These are phyloP conservation scores for Metallyticus violacea DNA, from an alignment of 2,888 invertebrate genomes.

Conservation along the genomic window DNA sequence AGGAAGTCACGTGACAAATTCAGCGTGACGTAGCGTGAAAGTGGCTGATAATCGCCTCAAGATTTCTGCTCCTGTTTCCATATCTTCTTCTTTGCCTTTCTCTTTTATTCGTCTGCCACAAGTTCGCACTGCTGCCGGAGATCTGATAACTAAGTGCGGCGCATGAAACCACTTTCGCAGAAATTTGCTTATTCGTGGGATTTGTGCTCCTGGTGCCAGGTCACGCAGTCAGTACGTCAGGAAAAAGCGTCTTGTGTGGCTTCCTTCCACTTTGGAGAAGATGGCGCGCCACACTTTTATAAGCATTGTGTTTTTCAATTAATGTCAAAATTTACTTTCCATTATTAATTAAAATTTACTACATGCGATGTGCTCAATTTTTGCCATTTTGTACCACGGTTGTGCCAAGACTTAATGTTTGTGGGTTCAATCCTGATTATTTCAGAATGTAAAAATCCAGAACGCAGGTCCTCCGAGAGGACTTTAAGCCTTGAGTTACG, in stretches of 20 bases:
- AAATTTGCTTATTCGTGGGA: background rate
- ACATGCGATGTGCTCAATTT: no score
- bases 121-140: background rate
- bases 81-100: background rate
- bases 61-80: background rate
- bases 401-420: no score
- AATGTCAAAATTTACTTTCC: no score
- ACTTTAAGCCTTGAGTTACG: no score
- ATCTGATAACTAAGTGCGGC: background rate
- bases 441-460: no score
- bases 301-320: no score
- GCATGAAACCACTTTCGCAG: background rate
- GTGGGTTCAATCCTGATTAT: no score
- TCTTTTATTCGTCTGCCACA: background rate
- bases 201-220: background rate
- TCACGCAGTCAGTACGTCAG: background rate
- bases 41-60: constrained; percentile 21
- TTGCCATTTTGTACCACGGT: no score
- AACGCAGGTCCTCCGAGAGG: no score
- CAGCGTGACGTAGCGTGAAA: constrained; percentile 22
- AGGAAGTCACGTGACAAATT: constrained; percentile 21
- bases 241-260: no score
- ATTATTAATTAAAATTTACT: no score
- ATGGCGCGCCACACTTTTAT: no score
- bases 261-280: background rate